A percentile compares a stretch with the other conserved stretches of the same genome.
phyloP scores from a whole-genome alignment of 2,797 vertebrate species.

The Hoplostethus atlanticus region DNA sequence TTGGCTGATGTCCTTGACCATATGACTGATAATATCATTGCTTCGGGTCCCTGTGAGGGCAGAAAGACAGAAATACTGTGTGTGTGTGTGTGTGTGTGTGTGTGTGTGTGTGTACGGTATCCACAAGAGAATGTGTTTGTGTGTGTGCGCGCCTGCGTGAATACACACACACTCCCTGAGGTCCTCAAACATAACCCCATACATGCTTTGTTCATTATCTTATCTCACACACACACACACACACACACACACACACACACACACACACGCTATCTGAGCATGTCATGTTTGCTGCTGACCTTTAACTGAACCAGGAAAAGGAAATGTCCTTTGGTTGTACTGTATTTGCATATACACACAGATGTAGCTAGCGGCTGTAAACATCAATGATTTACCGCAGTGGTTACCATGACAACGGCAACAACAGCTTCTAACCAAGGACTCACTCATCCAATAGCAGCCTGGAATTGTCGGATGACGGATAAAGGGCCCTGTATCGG shows the following conservation, averaged over 20 bases:
- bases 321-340: neutral
- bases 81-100: conserved; percentile 3
- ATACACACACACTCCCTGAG: conserved; percentile 32
- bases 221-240: conserved; percentile 11
- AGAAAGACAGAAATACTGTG: conserved; percentile 7
- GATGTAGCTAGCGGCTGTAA: neutral
- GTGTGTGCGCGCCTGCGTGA: conserved; percentile 39
- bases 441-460: too few species aligned
- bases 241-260: conserved; percentile 10
- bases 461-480: too few species aligned
- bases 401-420: neutral
- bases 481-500: too few species aligned
- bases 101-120: conserved; percentile 20
- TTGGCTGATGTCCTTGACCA: conserved; percentile 67
- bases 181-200: conserved; percentile 38
- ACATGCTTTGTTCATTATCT: conserved; percentile 27
- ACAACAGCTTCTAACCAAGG: too few species aligned
- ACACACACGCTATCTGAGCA: neutral
- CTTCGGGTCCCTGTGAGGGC: conserved; percentile 49
- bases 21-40: conserved; percentile 62
- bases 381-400: neutral
- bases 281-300: conserved; percentile 9
- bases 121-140: conserved; percentile 14
- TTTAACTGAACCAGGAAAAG: conserved; percentile 1
- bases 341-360: conserved; percentile 5